Conservation (phyloP, 2,113 vertebrate species). For the Crocuta crocuta region DNA sequence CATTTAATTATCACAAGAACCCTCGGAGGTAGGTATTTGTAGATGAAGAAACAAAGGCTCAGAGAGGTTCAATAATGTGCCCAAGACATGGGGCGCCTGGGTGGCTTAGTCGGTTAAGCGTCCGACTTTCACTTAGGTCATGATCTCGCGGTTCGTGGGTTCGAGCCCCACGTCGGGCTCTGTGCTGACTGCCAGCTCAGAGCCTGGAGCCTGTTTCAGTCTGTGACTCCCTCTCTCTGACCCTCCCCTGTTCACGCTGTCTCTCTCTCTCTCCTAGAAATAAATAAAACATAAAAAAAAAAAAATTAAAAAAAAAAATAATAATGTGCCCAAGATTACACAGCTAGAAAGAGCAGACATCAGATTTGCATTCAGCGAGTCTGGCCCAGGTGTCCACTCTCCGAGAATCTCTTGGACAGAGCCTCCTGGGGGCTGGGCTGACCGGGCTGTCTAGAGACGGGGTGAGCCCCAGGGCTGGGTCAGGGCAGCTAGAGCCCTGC, state of each 20-base stretch:
- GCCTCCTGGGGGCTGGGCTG: neutral
- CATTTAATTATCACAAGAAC: neutral
- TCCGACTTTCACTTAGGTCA: too few relatives aligned
- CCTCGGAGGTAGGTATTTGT: neutral
- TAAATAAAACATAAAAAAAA: too few relatives aligned
- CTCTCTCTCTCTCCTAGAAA: too few relatives aligned
- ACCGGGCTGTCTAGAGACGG: rapidly evolving
- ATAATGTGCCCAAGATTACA: neutral
- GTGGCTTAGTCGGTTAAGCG: too few relatives aligned
- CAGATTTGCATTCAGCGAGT: neutral
- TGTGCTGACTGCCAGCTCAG: too few relatives aligned
- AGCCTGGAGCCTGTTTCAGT: too few relatives aligned
- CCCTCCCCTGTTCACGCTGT: too few relatives aligned
- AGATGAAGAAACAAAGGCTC: neutral
- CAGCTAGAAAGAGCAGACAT: neutral
- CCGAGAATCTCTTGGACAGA: neutral
- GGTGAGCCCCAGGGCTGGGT: neutral
- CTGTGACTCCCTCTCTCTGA: too few relatives aligned
- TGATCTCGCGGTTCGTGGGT: too few relatives aligned
- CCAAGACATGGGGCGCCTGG: too few relatives aligned
- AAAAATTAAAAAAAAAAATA: too few relatives aligned
- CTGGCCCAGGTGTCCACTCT: neutral
- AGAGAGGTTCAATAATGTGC: neutral
- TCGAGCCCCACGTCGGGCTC: too few relatives aligned
- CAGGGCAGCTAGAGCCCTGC: neutral